Evolutionary conservation across 2,113 vertebrate species (phyloP).

Genomic region (Ahaetulla prasina): DNA sequence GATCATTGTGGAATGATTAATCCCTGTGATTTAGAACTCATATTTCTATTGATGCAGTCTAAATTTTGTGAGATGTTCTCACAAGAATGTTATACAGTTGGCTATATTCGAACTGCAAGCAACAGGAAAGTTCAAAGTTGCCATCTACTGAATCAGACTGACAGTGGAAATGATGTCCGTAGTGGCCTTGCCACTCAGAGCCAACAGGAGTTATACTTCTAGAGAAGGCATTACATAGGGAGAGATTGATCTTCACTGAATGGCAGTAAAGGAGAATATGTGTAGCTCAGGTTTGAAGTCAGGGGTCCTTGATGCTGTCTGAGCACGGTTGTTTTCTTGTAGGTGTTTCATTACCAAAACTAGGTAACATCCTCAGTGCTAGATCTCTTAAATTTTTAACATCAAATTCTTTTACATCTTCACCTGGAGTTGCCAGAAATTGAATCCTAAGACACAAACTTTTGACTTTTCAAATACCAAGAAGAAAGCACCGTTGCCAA

Average conservation of each 20-base stretch:
- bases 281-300: neutral
- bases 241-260: neutral
- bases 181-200: neutral
- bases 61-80: neutral
- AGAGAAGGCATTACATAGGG: neutral
- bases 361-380: neutral
- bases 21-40: neutral
- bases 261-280: neutral
- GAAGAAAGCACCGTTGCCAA: neutral
- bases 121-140: neutral
- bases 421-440: neutral
- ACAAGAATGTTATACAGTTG: neutral
- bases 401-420: neutral
- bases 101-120: neutral
- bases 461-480: neutral
- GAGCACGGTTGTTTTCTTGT: neutral
- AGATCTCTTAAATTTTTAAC: neutral
- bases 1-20: neutral
- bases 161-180: neutral
- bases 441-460: neutral
- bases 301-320: neutral
- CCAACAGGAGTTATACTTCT: neutral
- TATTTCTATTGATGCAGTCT: neutral
- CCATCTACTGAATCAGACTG: neutral
- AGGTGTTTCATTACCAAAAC: neutral